phyloP scores from a whole-genome alignment of 2,888 invertebrate genomes.

The Piscicola geometra region DNA sequence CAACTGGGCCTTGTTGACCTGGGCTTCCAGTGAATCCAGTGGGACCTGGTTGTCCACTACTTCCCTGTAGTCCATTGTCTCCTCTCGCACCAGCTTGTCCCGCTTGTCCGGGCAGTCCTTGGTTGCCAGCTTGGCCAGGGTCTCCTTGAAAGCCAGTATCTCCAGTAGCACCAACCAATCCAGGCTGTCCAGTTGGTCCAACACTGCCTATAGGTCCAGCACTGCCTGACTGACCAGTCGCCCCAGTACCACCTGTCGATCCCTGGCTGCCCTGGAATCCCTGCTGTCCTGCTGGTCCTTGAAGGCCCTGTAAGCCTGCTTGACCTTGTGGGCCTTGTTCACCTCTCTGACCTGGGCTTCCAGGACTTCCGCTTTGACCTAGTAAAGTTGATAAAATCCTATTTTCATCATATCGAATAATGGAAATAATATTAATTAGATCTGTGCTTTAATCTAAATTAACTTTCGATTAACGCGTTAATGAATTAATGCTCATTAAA shows the following conservation, averaged over 20 bases:
- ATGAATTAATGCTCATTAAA: no score
- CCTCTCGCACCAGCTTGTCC: constrained; percentile 40
- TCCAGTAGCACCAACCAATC: constrained; percentile 38
- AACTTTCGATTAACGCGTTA: no score
- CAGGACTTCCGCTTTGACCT: constrained; percentile 5
- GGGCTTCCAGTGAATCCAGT: constrained; percentile 30
- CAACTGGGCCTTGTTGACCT: constrained; percentile 25
- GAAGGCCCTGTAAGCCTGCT: neutral
- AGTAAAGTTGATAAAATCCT: no score
- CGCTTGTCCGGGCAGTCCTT: constrained; percentile 44
- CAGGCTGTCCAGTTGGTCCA: constrained; percentile 30
- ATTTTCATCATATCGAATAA: no score
- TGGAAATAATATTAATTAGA: no score
- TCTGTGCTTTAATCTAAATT: no score
- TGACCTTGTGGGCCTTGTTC: neutral
- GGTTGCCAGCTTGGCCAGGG: constrained; percentile 26
- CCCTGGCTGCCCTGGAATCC: constrained; percentile 1
- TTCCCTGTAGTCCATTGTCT: constrained; percentile 35
- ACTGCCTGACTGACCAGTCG: constrained; percentile 14
- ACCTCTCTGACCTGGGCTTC: neutral
- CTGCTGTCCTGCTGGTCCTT: constrained; percentile 9
- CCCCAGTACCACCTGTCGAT: constrained; percentile 9
- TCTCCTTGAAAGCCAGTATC: constrained; percentile 32
- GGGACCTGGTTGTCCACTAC: constrained; percentile 33
- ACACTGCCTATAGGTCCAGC: neutral